Base-by-base conservation (phyloP, 2,888 invertebrate genomes). In the Dynastes grantii region DNA sequence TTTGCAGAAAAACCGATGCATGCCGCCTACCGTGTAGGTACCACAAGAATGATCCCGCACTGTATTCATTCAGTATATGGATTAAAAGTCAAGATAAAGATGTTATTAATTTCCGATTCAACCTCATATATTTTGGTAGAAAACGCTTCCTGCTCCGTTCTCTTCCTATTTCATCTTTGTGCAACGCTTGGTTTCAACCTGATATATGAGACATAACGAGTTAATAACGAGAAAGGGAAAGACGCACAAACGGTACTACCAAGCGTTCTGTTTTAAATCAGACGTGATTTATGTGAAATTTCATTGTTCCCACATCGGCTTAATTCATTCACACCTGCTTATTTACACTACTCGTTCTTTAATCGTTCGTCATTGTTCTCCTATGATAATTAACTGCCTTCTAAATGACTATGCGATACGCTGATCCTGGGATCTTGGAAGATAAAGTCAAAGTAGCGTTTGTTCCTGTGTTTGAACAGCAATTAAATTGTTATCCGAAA, bases 61-160 rank as follows among this genome's bases (percentile, higher is more conserved):
- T 58, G 9, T 22, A 58, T 6, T 22, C 22, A 2, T 63, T 32
- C 63, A 32, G 51, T 29, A 32, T 29, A 27, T 53, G 29, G 61
- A 71, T 37, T 37, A 67, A n/a, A 58, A 22, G 55, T n/a, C 61
- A 40, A 75, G 73, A 75, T 75, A 75, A 61, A 61, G 32, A 16
- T 61, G 45, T 75, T 75, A 75, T 75, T 75, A 75, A 75, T 75
- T 75, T 75, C 61, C 61, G 40, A 75, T 75, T 61, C 73, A 75
- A 45, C 40, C 73, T 61, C 73, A 49, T 75, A 75, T 63, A 45
- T 75, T 75, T 58, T 61, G 61, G 61, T 40, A 75, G 61, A 75
- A 75, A 61, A 75, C 63, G 61, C 61, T 75, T 75, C 73, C 73
- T 75, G 73, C 27, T 75, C 55, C 49, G 45, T 22, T 27, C 45